These are phyloP conservation scores for Lepidothrix coronata DNA, from an alignment of 2,113 vertebrate species.

Conservation along the genomic window DNA sequence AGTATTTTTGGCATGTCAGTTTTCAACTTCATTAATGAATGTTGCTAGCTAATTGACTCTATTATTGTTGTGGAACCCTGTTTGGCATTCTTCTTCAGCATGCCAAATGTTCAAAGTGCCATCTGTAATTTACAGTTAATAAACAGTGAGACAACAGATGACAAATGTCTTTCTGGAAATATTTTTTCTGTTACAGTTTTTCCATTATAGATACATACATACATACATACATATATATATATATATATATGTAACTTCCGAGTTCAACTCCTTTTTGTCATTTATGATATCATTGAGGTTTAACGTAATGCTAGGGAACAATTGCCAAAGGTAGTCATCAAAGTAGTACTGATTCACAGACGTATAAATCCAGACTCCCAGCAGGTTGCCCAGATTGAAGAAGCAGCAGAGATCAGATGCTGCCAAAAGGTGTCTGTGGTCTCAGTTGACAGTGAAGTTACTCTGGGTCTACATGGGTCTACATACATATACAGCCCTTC, in stretches of 20 bases:
- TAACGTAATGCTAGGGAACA: neutral
- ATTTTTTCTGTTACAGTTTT: neutral
- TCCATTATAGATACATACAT: neutral
- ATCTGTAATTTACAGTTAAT: slow-evolving; percentile 28
- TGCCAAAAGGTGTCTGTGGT: neutral
- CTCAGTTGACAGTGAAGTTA: slow-evolving; percentile 23
- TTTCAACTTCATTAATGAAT: slow-evolving; percentile 38
- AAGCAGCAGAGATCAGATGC: neutral
- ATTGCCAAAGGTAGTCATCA: neutral
- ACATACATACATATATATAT: neutral
- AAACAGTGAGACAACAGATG: slow-evolving; percentile 38
- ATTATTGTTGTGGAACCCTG: neutral
- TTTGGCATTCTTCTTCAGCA: slow-evolving; percentile 1
- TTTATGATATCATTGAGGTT: neutral
- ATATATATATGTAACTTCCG: neutral
- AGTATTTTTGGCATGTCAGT: slow-evolving; percentile 4
- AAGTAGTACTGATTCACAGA: neutral
- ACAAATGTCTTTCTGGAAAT: slow-evolving; percentile 2
- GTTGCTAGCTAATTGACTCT: slow-evolving; percentile 24
- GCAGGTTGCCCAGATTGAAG: neutral
- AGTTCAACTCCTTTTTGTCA: neutral
- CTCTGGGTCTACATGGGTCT: slow-evolving; percentile 62
- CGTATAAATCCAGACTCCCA: neutral
- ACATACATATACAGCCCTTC: neutral
- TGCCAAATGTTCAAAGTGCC: slow-evolving; percentile 15